Base-by-base conservation (phyloP, 2,113 vertebrate species). In the Microcebus murinus region DNA sequence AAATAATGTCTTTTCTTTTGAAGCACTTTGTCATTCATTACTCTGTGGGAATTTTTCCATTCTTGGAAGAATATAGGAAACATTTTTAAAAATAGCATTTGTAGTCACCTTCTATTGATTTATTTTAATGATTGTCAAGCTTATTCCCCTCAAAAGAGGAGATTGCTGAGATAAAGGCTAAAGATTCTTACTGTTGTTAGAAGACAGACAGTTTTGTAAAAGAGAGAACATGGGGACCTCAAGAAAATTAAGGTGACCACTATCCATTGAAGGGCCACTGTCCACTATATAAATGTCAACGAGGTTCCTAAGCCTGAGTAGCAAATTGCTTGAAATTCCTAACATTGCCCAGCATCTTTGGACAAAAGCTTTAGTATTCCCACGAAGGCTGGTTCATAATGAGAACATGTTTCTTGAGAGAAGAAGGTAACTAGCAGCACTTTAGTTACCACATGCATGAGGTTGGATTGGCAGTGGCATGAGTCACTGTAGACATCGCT, bases 51-150 rank as follows among this genome's bases (percentile, higher is more conserved):
- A 23, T 90, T 79, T 77, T 88, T 25, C 13, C 50, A 36, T 88
- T 86, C n/a, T 87, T 80, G 5, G 50, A 93, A 93, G 71, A 87
- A 90, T 12, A 34, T 20, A 84, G 63, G 36, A 76, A 92, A 92
- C 6, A 68, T 52, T 77, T 48, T 48, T 48, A 10, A 48, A 48
- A 85, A 81, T 34, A 81, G 42, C 59, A 81, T 84, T 91, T 50
- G 52, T 23, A 59, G 31, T 65, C 27, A 80, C 31, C 11, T 70
- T 91, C 52, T 93, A 45, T 15, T 80, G 31, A 17, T 94, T 94
- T 88, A 74, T 85, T 84, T 93, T 74, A 76, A 29, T 70, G 59
- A 83, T 70, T 84, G 61, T 84, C 39, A 76, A 29, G 20, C 80
- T 55, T 34, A 45, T 10, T 3, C 12, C 5, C 42, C 34, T 15